Base-by-base conservation (phyloP, 2,888 invertebrate genomes). In the Lasius platythorax region DNA sequence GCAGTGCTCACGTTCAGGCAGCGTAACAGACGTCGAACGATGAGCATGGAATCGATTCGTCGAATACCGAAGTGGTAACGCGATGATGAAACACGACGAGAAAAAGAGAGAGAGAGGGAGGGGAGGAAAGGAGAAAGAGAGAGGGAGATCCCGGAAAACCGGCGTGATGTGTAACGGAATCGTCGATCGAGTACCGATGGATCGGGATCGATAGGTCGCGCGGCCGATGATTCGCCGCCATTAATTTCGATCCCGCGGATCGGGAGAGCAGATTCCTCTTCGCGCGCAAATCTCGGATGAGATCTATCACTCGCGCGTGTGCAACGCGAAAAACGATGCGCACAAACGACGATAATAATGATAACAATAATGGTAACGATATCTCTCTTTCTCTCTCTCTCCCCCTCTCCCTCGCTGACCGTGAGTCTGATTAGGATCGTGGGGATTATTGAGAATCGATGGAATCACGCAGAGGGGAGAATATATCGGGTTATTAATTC, bases 401-500 rank as follows among this genome's bases (percentile, higher is more conserved):
- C 40, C 30, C 37, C 50, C 72, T 12, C 43, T 43, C 43, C 23
- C n/a, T 30, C 8, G n/a, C 12, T 33, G 43, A 28, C 74, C 50
- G 50, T 50, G 50, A 46, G 78, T 8, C 28, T 66, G 67, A 83
- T 83, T 78, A 83, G 68, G 63, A 83, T 72, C 83, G 79, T 30
- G 28, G 81, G 76, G 89, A 90, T 90, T 89, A 87, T 86, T 85
- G 79, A 84, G 85, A 84, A 85, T 84, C 85, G 53, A 73, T 63
- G 68, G 81, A 81, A 84, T 68, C 85, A 43, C 88, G 91, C 91
- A 92, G 84, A 83, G 81, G 53, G 53, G 53, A n/a, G n/a, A 53
- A 53, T n/a, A 86, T 89, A 88, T 88, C 85, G 91, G 87, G 91
- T 94, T 93, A 94, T 94, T 94, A 94, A 89, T 89, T 89, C 83